Evolutionary conservation across 1,140 invertebrate genomes (phyloP), one percentile per base, ranked within the genome.

Genomic region (Yoshiicerus persimilis): DNA sequence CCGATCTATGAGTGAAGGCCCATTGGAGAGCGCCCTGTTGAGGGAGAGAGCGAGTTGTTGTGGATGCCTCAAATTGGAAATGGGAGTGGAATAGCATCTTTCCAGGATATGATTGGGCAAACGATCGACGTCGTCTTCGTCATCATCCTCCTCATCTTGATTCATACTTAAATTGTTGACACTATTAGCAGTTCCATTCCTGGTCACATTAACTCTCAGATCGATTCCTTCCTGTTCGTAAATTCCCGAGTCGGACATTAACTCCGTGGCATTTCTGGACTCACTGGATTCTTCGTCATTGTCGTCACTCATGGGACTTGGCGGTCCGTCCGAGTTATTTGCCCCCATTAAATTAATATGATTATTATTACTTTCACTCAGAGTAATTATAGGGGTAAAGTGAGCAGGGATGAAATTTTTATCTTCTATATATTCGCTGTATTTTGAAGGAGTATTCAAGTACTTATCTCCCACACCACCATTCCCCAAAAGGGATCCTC

Each of bases 151-250:
- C 9, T 89, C 86, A 3, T 70, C 86, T 32, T 80, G 75, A 36
- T 80, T 80, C 75, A 80, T 80, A 80, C 75, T 80, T 23, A 84
- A 23, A 36, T 88, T 62, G 70, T 47, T 86, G 84, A 32, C 36
- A 75, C 41, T 64, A 38, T 70, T 38, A 32, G 38, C 39, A 41
- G 62, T 80, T 34, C 77, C 87, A 84, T 47, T 84, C 27, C 89
- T 84, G 16, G 64, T 87, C 30, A 87, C 66, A 86, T 88, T 90
- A 20, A 90, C 89, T 66, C 89, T 39, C 4, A 90, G 77, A 86
- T 90, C 89, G 86, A 90, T 90, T n/a, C 89, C 89, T 88, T 89
- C 88, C 32, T 89, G 86, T 23, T 89, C 87, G 75, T 89, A 89
- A 11, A 86, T 80, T 41, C 88, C 88, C 16, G 84, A 88, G 41